Conservation (phyloP, 2,888 invertebrate species). For the Meganola albula region DNA sequence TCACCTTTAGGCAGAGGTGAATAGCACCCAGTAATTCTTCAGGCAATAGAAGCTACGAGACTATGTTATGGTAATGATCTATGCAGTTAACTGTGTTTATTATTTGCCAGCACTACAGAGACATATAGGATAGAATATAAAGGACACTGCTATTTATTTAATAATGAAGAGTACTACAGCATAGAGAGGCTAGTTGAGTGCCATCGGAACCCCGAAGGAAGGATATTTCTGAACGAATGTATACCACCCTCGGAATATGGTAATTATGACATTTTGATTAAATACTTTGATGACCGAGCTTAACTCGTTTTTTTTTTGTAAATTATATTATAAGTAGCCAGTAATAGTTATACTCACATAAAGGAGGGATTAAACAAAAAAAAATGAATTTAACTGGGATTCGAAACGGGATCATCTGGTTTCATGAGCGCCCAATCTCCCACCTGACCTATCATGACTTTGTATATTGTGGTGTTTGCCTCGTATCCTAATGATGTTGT, state of each 20-base stretch:
- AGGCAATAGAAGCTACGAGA: not conserved
- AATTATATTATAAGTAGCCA: conserved; percentile 1
- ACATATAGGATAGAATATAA: conserved; percentile 81
- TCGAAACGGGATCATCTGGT: no score
- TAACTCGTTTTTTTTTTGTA: conserved; percentile 1
- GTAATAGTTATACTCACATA: no score
- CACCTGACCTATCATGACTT: no score
- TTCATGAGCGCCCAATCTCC: no score
- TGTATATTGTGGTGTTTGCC: no score
- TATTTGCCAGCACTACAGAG: conserved; percentile 77
- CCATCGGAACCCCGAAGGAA: conserved; percentile 79
- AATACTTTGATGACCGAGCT: no score
- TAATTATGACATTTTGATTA: conserved; percentile 43
- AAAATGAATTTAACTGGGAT: no score
- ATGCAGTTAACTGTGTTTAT: no score
- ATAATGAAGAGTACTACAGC: conserved; percentile 79
- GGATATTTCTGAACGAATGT: conserved; percentile 83
- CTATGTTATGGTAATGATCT: no score
- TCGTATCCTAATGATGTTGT: no score
- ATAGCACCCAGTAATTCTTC: not conserved
- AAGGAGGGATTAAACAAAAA: no score
- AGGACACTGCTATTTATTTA: conserved; percentile 69
- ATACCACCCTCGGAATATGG: conserved; percentile 93
- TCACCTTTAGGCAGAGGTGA: no score
- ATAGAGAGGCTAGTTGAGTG: conserved; percentile 80